Evolutionary conservation across 1,140 invertebrate genomes (phyloP), one percentile per base, ranked within the genome.

Genomic region (Ladona fulva): DNA sequence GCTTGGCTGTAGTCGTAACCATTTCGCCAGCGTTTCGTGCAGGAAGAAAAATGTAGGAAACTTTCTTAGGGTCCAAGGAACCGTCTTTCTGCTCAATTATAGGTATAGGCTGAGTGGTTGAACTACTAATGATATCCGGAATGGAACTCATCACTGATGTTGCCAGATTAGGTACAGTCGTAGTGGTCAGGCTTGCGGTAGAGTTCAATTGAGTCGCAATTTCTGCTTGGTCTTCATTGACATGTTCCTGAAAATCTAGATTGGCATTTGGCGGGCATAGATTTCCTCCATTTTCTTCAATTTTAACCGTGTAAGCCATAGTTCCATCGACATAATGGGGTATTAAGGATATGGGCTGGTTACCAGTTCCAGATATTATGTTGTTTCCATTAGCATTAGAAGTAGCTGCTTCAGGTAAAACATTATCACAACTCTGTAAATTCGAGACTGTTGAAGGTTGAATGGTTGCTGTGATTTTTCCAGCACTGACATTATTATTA

Each of bases 281-380:
- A 6, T 10, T 79, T 7, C 37, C 59, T 37, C 25, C 73, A 74
- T 77, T 29, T 12, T 76, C 42, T 16, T 77, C 42, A 52, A 79
- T 52, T 76, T 79, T 77, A 19, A 79, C 79, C 5, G 77, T 79
- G 25, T 79, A 79, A 24, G 77, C 75, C 75, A 79, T 75, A 14
- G 78, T 77, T 16, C 77, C 77, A 74, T 79, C 75, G 24, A 78
- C 76, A 76, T 76, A 78, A 25, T 79, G 79, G 1, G 79, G 75
- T 12, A 78, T 78, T 37, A 79, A 66, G 22, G 79, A 74, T 22
- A 78, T 76, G 3, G 66, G 77, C 44, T 78, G 74, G 29, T 76
- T 78, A 25, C 52, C 29, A 42, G 59, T 66, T 42, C 79, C 74
- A 7, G 66, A 29, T 22, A 78, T 42, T 16, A 73, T 25, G 24